Conservation (phyloP, 2,797 vertebrate species). For the Hippoglossus hippoglossus region DNA sequence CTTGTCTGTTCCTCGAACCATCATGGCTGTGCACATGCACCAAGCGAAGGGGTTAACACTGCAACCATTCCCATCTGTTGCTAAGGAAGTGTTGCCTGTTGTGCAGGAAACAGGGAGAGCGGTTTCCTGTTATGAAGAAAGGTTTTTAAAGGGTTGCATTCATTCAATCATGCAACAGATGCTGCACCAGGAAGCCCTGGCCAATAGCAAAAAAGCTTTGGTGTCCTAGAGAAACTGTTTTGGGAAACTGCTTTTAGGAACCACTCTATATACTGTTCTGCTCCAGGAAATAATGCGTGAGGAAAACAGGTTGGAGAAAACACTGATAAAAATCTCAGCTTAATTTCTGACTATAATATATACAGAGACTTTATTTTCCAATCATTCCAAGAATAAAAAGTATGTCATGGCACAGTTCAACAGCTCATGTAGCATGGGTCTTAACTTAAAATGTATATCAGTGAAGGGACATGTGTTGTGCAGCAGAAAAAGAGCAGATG, state of each 20-base stretch:
- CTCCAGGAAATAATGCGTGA: slow-evolving; percentile 57
- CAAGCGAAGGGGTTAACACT: slow-evolving; percentile 87
- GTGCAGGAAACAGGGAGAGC: slow-evolving; percentile 97
- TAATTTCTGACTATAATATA: slow-evolving; percentile 4
- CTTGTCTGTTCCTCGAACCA: slow-evolving; percentile 54
- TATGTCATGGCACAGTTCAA: slow-evolving; percentile 15
- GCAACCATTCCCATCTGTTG: slow-evolving; percentile 91
- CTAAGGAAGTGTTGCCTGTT: slow-evolving; percentile 94
- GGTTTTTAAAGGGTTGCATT: slow-evolving; percentile 90
- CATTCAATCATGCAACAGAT: slow-evolving; percentile 92
- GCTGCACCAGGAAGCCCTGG: slow-evolving; percentile 88
- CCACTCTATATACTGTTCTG: slow-evolving; percentile 59
- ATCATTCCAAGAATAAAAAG: slow-evolving; percentile 8
- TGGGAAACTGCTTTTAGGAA: slow-evolving; percentile 79
- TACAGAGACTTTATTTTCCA: neutral
- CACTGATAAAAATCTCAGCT: slow-evolving; percentile 5
- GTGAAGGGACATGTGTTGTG: neutral
- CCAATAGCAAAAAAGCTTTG: slow-evolving; percentile 80
- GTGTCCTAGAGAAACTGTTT: slow-evolving; percentile 76
- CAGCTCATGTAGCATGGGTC: neutral
- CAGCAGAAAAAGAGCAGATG: slow-evolving; percentile 8
- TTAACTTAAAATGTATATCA: slow-evolving; percentile 1
- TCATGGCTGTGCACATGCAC: slow-evolving; percentile 42
- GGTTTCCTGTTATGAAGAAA: slow-evolving; percentile 99
- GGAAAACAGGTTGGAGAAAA: slow-evolving; percentile 54